Evolutionary conservation across 1,140 invertebrate species (phyloP).

Genomic region (Diorhabda carinulata): DNA sequence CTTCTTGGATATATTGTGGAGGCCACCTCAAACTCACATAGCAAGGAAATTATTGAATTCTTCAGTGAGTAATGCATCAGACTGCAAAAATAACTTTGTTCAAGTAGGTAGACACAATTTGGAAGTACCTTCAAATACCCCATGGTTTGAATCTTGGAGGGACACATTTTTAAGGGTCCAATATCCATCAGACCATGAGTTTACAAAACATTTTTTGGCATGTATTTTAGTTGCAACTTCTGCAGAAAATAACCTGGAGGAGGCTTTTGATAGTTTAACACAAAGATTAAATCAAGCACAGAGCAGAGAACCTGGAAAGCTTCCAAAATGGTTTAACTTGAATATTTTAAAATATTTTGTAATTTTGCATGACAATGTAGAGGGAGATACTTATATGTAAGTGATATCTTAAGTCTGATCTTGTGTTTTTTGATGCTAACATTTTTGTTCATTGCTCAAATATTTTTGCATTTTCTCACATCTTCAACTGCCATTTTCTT

Average conservation of each 20-base stretch:
- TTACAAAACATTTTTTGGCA: constrained; percentile 87
- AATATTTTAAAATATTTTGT: constrained; percentile 86
- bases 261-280: constrained; percentile 70
- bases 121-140: constrained; percentile 69
- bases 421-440: no score
- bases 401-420: neutral
- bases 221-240: constrained; percentile 86
- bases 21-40: constrained; percentile 75
- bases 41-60: constrained; percentile 84
- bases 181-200: constrained; percentile 92
- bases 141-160: constrained; percentile 97
- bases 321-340: constrained; percentile 88
- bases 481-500: no score
- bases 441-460: no score
- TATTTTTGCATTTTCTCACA: no score
- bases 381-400: constrained; percentile 24
- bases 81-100: constrained; percentile 59
- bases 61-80: constrained; percentile 70
- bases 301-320: constrained; percentile 67
- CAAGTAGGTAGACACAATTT: constrained; percentile 53
- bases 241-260: constrained; percentile 73
- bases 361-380: constrained; percentile 54
- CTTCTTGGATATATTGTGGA: constrained; percentile 75
- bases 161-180: constrained; percentile 86
- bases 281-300: constrained; percentile 77